Conservation (phyloP, 1,140 invertebrate genomes). For the Zophobas atratus region DNA sequence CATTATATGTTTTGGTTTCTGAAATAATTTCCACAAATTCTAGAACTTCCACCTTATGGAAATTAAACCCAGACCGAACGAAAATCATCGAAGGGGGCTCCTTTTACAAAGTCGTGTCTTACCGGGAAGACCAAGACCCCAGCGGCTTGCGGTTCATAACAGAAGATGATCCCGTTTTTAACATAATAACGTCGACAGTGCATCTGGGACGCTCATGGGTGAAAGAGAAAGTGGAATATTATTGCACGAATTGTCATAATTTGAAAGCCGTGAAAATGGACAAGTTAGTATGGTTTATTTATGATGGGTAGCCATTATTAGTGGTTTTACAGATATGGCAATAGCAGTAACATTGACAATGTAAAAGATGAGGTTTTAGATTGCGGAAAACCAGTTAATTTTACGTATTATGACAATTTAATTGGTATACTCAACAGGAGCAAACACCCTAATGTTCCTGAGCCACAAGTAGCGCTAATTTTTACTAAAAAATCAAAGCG, state of each 20-base stretch:
- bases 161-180: conserved; percentile 75
- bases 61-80: conserved; percentile 78
- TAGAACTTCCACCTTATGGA: conserved; percentile 81
- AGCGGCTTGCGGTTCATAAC: conserved; percentile 67
- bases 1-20: conserved; percentile 68
- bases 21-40: conserved; percentile 81
- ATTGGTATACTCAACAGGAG: conserved; percentile 84
- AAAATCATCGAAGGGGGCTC: conserved; percentile 76
- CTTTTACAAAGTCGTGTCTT: conserved; percentile 70
- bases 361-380: conserved; percentile 77
- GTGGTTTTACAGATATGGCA: no score
- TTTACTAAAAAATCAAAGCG: conserved; percentile 80
- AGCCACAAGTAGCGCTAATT: conserved; percentile 80
- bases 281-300: neutral
- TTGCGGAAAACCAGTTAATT: conserved; percentile 90
- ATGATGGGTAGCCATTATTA: no score
- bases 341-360: no score
- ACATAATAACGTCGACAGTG: conserved; percentile 77
- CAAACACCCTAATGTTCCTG: conserved; percentile 73
- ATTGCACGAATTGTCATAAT: conserved; percentile 63
- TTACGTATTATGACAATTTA: conserved; percentile 90
- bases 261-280: conserved; percentile 20
- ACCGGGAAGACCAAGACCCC: conserved; percentile 66
- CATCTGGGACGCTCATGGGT: conserved; percentile 76
- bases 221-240: conserved; percentile 68